Base-by-base conservation (phyloP, 1,140 invertebrate species). In the Trinorchestia longiramus region DNA sequence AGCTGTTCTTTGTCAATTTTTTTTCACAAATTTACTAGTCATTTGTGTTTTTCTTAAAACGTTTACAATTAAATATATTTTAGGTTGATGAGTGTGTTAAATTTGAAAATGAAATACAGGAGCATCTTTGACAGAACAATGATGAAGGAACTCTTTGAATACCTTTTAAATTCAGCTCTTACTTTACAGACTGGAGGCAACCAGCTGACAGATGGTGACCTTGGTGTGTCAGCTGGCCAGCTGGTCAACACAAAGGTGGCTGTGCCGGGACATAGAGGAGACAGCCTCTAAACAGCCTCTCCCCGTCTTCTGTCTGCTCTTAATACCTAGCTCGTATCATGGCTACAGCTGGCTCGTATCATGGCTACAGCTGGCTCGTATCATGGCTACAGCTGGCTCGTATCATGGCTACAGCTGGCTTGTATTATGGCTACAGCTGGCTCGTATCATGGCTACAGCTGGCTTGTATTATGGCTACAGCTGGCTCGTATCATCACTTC, bases 171-270 rank as follows among this genome's bases (percentile, higher is more conserved):
- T 28, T 77, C 11, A 77, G 28, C 3, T 23, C 88, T 90, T 28
- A 42, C 41, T 19, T 90, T 90, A 3, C 43, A 42, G 88, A 41
- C n/a, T 41, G 88, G 41, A 3, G 47, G 43, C 43, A 94, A 45
- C 44, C 92, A 44, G 43, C 92, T 94, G 92, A 47, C 92, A n/a
- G 92, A 94, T n/a, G 92, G 92, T 40, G 92, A 94, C 92, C 92
- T 94, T 1, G 92, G 92, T 19, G 92, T 94, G 11, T 94, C 92
- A 40, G 43, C 92, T 4, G 92, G 92, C 43, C 92, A 94, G 43
- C 44, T 94, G 43, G 92, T 94, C 43, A 94, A 94, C 92, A 94
- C 92, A 4, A 94, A 94, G 40, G 92, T 94, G 19, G 92, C 92
- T 4, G 92, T 94, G 92, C 92, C 92, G 0, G 92, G 92, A 40